Evolutionary conservation across 2,888 invertebrate genomes (phyloP), one percentile per base, ranked within the genome.

Genomic region (Ametastegia equiseti): DNA sequence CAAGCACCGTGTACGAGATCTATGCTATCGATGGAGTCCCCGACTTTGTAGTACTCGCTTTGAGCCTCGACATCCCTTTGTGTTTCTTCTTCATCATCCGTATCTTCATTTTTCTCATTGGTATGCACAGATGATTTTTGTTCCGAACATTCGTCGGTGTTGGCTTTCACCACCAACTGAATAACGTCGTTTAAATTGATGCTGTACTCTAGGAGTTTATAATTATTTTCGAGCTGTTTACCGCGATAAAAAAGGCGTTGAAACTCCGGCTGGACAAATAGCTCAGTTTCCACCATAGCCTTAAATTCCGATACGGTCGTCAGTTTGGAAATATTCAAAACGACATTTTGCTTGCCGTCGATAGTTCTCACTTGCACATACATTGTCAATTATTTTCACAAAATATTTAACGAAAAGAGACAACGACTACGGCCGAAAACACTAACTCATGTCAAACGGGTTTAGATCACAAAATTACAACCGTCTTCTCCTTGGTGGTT

Each of bases 101-200:
- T 60, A 9, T 27, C 45, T 9, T 39, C 78, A 15, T 45, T 27
- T 7, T 63, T 42, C 27, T 23, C 13, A 45, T 13, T 0, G 75
- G 13, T 54, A 5, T 13, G n/a, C 9, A 7, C 6, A 23, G 54
- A 11, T 1, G 73, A 36, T 54, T 75, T 33, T 4, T 75, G 3
- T 33, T 75, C 54, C 13, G 36, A 36, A 33, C n/a, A 7, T 33
- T 50, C 54, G 33, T 33, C 36, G 1, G 23, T 19, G 3, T 36
- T 13, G 19, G 54, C 83, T 82, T 90, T 92, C n/a, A 94, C 92
- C 92, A 95, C 94, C 36, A 97, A 92, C 88, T 96, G 96, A 69
- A 97, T 94, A 19, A 96, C 95, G 90, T 96, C 96, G 91, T 96
- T 96, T 15, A 95, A 91, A 82, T 95, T 95, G n/a, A 97, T 94